phyloP scores from a whole-genome alignment of 2,113 vertebrate species.

The Pao palembangensis region DNA sequence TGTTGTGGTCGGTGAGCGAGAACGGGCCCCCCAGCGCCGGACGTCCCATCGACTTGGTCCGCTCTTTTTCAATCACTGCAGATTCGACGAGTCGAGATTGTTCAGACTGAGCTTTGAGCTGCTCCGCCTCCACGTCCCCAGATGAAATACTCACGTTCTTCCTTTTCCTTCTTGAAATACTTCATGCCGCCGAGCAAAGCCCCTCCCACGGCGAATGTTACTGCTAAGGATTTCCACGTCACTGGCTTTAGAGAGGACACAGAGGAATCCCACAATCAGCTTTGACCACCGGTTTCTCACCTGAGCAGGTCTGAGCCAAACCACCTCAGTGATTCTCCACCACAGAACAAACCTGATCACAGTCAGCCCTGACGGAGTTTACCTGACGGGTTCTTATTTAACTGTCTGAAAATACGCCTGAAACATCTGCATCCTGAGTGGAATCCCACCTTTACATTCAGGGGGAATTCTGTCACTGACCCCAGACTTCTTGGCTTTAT shows the following conservation, averaged over 20 bases:
- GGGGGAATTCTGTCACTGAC: constrained; percentile 36
- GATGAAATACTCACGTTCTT: constrained; percentile 76
- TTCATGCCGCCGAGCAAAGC: constrained; percentile 85
- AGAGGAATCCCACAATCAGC: not conserved
- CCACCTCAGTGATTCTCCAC: too few relatives aligned
- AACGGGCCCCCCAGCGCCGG: constrained; percentile 91
- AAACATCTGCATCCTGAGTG: too few relatives aligned
- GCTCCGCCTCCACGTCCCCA: not conserved
- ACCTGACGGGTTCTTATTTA: not conserved
- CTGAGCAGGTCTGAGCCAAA: too few relatives aligned
- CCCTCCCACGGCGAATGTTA: constrained; percentile 85
- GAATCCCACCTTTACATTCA: too few relatives aligned
- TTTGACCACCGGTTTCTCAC: not conserved
- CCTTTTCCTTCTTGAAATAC: constrained; percentile 83
- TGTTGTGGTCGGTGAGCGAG: constrained; percentile 82
- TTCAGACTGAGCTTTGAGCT: not conserved
- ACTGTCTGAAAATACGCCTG: not conserved
- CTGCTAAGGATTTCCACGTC: constrained; percentile 88
- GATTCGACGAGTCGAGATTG: not conserved
- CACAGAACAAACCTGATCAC: too few relatives aligned
- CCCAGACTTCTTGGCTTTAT: constrained; percentile 48
- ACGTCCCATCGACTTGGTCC: constrained; percentile 82
- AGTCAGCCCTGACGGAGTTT: too few relatives aligned
- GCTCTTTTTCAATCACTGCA: constrained; percentile 83
- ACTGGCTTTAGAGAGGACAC: constrained; percentile 79